phyloP scores from a whole-genome alignment of 2,888 invertebrate species.

The Xanthorhoe spadicearia region DNA sequence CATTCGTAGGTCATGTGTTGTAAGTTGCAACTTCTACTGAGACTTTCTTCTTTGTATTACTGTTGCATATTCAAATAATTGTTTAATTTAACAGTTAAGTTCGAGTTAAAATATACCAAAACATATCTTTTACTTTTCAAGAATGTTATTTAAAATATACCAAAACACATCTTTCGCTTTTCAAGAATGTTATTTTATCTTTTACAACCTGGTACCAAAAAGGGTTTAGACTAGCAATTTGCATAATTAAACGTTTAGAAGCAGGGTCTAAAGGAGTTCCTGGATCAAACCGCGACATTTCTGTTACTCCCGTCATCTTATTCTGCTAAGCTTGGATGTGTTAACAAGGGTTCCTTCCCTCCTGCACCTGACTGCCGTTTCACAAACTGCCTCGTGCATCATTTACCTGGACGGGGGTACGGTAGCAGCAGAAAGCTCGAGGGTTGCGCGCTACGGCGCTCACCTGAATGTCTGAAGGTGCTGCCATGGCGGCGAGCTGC shows the following conservation, averaged over 20 bases:
- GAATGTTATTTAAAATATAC: neutral
- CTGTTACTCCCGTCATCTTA: slow-evolving; percentile 13
- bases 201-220: neutral
- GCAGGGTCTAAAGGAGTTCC: slow-evolving; percentile 1
- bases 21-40: slow-evolving; percentile 42
- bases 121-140: neutral
- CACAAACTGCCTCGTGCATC: slow-evolving; percentile 81
- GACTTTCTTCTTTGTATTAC: slow-evolving; percentile 36
- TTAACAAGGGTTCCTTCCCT: slow-evolving; percentile 18
- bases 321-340: slow-evolving; percentile 29
- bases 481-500: slow-evolving; percentile 88
- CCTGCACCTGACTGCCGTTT: slow-evolving; percentile 38
- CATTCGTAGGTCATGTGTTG: slow-evolving; percentile 50
- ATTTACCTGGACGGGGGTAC: slow-evolving; percentile 80
- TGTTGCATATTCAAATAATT: neutral
- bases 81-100: neutral
- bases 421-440: slow-evolving; percentile 83
- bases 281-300: slow-evolving; percentile 11
- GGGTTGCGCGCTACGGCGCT: slow-evolving; percentile 82
- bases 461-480: slow-evolving; percentile 88
- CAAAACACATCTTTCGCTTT: neutral
- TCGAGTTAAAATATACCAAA: neutral
- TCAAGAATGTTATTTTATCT: neutral
- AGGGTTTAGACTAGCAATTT: neutral
- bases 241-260: slow-evolving; percentile 1